Evolutionary conservation across 2,113 vertebrate genomes (phyloP).

Genomic region (Reinhardtius hippoglossoides): DNA sequence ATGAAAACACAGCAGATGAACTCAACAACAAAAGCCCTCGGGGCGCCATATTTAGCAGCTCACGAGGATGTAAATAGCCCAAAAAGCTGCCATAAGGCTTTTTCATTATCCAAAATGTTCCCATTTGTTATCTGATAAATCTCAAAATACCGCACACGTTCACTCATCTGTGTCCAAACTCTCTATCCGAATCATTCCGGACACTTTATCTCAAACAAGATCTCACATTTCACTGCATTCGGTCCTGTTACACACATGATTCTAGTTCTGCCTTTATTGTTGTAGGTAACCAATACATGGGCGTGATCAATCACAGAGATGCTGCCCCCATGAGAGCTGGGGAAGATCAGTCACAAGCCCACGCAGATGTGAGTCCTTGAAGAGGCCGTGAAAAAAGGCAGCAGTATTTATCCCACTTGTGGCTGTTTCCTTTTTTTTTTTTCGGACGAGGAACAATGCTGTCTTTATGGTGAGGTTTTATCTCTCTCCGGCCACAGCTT

Average conservation of each 20-base stretch:
- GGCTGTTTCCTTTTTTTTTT: constrained; percentile 59
- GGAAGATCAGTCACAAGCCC: constrained; percentile 56
- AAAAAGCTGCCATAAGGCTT: background rate
- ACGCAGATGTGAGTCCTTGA: constrained; percentile 59
- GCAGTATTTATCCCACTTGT: constrained; percentile 73
- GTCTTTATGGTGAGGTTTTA: constrained; percentile 77
- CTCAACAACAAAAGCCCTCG: no score
- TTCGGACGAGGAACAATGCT: constrained; percentile 66
- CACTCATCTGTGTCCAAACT: background rate
- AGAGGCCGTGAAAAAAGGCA: constrained; percentile 64
- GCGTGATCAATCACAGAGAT: constrained; percentile 24
- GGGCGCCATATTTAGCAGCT: background rate
- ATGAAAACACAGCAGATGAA: no score
- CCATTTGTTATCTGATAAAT: background rate
- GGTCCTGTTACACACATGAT: background rate
- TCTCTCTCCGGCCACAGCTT: constrained; percentile 67
- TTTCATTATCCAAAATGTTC: background rate
- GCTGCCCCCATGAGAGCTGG: constrained; percentile 40
- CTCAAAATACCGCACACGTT: background rate
- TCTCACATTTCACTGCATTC: background rate
- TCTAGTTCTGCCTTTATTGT: constrained; percentile 17
- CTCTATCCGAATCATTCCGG: background rate
- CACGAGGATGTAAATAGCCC: background rate
- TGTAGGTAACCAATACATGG: constrained; percentile 3
- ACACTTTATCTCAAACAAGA: background rate